Evolutionary conservation across 1,140 invertebrate genomes (phyloP), one percentile per base, ranked within the genome.

Genomic region (Leptonema lineaticorne): DNA sequence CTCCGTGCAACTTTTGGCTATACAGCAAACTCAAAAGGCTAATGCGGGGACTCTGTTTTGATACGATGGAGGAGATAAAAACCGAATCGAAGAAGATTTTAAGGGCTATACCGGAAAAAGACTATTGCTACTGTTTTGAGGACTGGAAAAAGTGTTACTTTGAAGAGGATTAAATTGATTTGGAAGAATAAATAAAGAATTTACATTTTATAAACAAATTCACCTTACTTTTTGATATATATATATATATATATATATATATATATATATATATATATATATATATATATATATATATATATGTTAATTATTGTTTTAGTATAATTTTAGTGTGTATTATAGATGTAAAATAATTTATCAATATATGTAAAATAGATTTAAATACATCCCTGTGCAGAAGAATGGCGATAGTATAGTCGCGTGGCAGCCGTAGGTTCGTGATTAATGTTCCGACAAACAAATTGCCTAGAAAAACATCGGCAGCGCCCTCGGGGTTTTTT

Each of bases 381-480:
- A 16, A 41, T 41, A 16, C 37, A 16, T 16, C 37, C 37, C 37
- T 41, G 37, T 14, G 3, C 11, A 33, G 11, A 41, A 11, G 37
- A 16, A 16, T 48, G 11, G 45, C 11, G 5, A 48, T n/a, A 16
- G 45, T 6, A 6, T 16, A 63, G 63, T 26, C n/a, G 63, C 46
- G 64, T 30, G 60, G 59, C 48, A 53, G 48, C 58, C 59, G 53
- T 33, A 57, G 69, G 59, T 66, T 56, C 41, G 72, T 78, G 78
- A 79, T 78, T 79, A 79, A 78, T 78, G 78, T 76, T 73, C 74
- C 69, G 68, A 67, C 69, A 75, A 77, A 74, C 77, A 79, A 79
- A 80, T 80, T 78, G 77, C 75, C 73, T 77, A 75, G 78, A 79
- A 80, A 78, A 80, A 78, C 76, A 77, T 76, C 70, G 60, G 64